A percentile compares a stretch with the other conserved stretches of the same genome.
phyloP scores from a whole-genome alignment of 2,113 vertebrate genomes.

The Phylloscopus whistleri region DNA sequence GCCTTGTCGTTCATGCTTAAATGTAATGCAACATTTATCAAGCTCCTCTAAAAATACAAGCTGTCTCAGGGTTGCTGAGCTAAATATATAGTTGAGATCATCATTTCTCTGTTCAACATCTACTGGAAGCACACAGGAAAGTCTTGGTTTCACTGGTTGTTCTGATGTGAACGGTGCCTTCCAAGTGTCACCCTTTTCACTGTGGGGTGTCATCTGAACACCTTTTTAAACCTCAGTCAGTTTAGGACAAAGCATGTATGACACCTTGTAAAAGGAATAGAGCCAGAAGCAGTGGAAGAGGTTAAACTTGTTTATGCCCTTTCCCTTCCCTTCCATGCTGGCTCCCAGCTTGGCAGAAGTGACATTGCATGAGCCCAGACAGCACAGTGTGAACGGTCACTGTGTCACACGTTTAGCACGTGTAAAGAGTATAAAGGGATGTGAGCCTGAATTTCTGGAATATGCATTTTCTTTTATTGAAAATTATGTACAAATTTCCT shows the following conservation, averaged over 20 bases:
- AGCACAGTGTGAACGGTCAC: neutral
- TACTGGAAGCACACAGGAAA: neutral
- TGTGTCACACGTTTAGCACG: rapidly evolving
- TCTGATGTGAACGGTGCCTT: neutral
- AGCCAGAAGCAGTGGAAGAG: neutral
- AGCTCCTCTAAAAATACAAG: slow-evolving; percentile 55
- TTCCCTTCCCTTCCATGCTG: neutral
- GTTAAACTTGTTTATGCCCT: neutral
- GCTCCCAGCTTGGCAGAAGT: neutral
- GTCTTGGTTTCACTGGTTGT: neutral
- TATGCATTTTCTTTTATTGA: neutral
- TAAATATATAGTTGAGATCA: slow-evolving; percentile 56
- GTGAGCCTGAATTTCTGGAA: neutral
- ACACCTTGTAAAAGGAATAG: neutral
- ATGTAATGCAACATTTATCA: slow-evolving; percentile 57
- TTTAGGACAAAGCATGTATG: neutral
- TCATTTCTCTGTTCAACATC: neutral
- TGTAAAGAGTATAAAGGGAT: neutral
- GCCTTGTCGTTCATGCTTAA: neutral
- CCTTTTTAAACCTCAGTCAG: neutral
- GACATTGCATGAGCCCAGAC: neutral
- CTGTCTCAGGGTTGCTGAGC: slow-evolving; percentile 47
- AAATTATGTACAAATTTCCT: neutral
- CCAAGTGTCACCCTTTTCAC: neutral
- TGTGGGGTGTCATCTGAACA: neutral